Conservation (phyloP, 2,797 vertebrate species). For the Sebastes aleutianus region DNA sequence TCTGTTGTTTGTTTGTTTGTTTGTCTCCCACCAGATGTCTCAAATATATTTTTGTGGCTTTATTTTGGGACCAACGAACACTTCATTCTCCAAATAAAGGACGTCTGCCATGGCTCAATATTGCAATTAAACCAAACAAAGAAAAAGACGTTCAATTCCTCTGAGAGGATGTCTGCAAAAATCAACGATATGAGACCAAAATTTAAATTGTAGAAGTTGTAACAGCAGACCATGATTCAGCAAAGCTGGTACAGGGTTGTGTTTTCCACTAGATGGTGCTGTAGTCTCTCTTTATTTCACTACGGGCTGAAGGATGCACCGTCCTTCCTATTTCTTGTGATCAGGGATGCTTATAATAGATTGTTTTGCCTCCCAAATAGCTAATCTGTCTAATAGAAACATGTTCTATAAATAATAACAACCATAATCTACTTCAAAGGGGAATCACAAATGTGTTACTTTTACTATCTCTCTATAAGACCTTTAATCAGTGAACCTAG, state of each 20-base stretch:
- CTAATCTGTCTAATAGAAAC: not conserved
- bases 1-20: not conserved
- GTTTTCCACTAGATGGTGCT: conserved; percentile 71
- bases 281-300: conserved; percentile 45
- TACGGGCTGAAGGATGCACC: not conserved
- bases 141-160: not conserved
- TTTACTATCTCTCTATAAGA: not conserved
- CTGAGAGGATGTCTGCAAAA: not conserved
- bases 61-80: not conserved
- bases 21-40: not conserved
- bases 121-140: not conserved
- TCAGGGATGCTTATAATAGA: not conserved
- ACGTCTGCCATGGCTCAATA: not conserved
- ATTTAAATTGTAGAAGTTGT: not conserved
- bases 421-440: not conserved
- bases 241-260: not conserved
- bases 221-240: conserved; percentile 22
- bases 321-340: not conserved
- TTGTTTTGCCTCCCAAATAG: not conserved
- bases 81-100: not conserved
- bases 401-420: not conserved
- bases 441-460: not conserved
- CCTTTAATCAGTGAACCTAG: not conserved
- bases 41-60: not conserved
- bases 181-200: not conserved